A percentile compares a stretch with the other conserved stretches of the same genome.
Evolutionary conservation across 2,888 invertebrate genomes (phyloP).

Genomic region (Eulithis prunata): DNA sequence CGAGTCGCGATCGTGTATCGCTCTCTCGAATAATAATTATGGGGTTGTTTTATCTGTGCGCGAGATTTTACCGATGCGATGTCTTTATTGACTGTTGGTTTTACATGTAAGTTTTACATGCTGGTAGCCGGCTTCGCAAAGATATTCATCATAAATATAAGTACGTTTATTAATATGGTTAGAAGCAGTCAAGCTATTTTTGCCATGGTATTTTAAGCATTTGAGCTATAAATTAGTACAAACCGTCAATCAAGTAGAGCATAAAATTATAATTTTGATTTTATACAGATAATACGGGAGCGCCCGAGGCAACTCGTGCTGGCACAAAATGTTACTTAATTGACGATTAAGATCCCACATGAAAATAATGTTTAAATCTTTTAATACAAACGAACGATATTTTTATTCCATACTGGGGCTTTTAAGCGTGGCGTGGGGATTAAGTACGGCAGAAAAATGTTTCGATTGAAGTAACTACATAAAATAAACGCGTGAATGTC

Average conservation of each 20-base stretch:
- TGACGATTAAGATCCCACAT: slow-evolving; percentile 41
- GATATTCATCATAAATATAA: slow-evolving; percentile 30
- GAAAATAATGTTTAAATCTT: slow-evolving; percentile 39
- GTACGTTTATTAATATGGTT: slow-evolving; percentile 26
- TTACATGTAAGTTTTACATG: slow-evolving; percentile 34
- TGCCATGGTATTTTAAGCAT: slow-evolving; percentile 1
- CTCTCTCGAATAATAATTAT: slow-evolving; percentile 68
- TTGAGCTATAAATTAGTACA: slow-evolving; percentile 7
- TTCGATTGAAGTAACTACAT: slow-evolving; percentile 16
- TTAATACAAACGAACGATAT: slow-evolving; percentile 35
- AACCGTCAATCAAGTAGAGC: slow-evolving; percentile 23
- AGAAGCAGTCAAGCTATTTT: slow-evolving; percentile 21
- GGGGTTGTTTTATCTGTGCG: slow-evolving; percentile 64
- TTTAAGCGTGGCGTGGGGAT: slow-evolving; percentile 14
- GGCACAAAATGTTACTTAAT: slow-evolving; percentile 44
- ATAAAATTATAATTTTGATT: slow-evolving; percentile 37
- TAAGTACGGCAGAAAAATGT: slow-evolving; percentile 20
- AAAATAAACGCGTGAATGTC: slow-evolving; percentile 23
- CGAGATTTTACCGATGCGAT: slow-evolving; percentile 71
- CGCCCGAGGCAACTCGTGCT: slow-evolving; percentile 57
- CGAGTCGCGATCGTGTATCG: slow-evolving; percentile 59
- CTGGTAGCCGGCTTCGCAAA: slow-evolving; percentile 13
- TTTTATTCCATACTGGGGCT: slow-evolving; percentile 29
- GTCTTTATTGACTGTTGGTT: slow-evolving; percentile 67
- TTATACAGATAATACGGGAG: slow-evolving; percentile 38